These are phyloP conservation scores for Holacanthus passer DNA, from an alignment of 2,113 vertebrate genomes.

Conservation along the genomic window DNA sequence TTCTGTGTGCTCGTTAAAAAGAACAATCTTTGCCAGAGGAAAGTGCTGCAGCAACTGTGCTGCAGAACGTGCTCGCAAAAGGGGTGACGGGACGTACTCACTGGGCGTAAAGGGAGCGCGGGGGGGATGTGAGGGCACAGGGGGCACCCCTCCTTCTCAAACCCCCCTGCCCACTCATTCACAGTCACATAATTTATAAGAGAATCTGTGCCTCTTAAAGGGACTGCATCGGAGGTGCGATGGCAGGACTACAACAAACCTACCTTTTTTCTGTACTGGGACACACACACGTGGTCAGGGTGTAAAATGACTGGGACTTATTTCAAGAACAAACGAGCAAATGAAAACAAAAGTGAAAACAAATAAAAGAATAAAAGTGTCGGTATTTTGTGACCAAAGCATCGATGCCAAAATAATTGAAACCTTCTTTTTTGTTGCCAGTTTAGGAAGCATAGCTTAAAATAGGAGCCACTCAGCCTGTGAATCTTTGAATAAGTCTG, in stretches of 20 bases:
- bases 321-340: slow-evolving; percentile 83
- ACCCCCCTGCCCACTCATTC: slow-evolving; percentile 75
- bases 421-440: slow-evolving; percentile 76
- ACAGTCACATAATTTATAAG: slow-evolving; percentile 87
- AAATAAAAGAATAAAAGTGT: slow-evolving; percentile 85
- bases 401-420: slow-evolving; percentile 98
- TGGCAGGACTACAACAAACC: slow-evolving; percentile 97
- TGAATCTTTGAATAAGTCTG: slow-evolving; percentile 73
- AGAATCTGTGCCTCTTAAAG: slow-evolving; percentile 89
- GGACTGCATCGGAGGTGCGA: slow-evolving; percentile 96
- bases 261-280: slow-evolving; percentile 96
- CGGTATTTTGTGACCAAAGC: slow-evolving; percentile 99
- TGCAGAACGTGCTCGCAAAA: slow-evolving; percentile 99
- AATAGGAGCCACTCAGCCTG: slow-evolving; percentile 69
- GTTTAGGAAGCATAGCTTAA: slow-evolving; percentile 78
- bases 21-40: slow-evolving; percentile 99
- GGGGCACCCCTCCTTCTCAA: slow-evolving; percentile 61
- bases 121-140: slow-evolving; percentile 49
- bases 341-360: slow-evolving; percentile 82
- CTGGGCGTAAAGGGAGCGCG: slow-evolving; percentile 65
- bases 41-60: slow-evolving; percentile 99
- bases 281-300: slow-evolving; percentile 88
- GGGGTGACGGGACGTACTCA: slow-evolving; percentile 89
- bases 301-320: slow-evolving; percentile 90
- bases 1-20: slow-evolving; percentile 99